These are phyloP conservation scores for Dolichopus griseipennis DNA, from an alignment of 2,888 invertebrate species.

Conservation along the genomic window DNA sequence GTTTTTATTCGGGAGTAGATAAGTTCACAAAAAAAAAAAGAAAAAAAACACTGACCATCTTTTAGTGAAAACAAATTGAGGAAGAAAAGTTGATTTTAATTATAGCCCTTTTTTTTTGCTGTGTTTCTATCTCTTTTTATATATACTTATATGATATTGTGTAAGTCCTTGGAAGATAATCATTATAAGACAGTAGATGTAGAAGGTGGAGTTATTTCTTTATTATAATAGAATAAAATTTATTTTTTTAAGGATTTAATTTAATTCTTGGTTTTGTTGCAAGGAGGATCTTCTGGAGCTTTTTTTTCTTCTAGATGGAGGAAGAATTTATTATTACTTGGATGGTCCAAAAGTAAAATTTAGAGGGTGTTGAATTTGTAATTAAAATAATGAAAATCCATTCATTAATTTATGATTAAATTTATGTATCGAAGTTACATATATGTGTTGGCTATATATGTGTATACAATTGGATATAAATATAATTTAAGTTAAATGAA, in stretches of 20 bases:
- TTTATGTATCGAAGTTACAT: too few relatives aligned
- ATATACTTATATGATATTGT: too few relatives aligned
- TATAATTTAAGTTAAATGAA: too few relatives aligned
- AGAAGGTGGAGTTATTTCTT: not conserved
- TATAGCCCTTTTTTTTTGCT: not conserved
- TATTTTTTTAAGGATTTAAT: not conserved
- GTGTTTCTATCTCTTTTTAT: not conserved
- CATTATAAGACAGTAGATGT: not conserved
- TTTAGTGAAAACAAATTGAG: not conserved
- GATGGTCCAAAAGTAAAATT: not conserved
- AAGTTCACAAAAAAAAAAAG: not conserved
- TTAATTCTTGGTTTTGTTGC: not conserved
- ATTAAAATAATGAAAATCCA: not conserved
- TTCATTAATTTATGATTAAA: too few relatives aligned
- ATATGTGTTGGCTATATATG: too few relatives aligned
- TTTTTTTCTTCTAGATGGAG: not conserved
- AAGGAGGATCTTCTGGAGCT: not conserved
- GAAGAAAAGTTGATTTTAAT: constrained; percentile 4
- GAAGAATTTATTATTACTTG: too few relatives aligned
- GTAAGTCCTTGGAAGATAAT: not conserved
- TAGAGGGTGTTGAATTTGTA: not conserved
- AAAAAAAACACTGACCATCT: constrained; percentile 1
- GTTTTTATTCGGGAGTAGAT: too few relatives aligned
- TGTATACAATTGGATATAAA: too few relatives aligned
- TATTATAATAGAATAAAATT: not conserved